phyloP scores from a whole-genome alignment of 2,888 invertebrate genomes.

The Neuroscelio doddi region DNA sequence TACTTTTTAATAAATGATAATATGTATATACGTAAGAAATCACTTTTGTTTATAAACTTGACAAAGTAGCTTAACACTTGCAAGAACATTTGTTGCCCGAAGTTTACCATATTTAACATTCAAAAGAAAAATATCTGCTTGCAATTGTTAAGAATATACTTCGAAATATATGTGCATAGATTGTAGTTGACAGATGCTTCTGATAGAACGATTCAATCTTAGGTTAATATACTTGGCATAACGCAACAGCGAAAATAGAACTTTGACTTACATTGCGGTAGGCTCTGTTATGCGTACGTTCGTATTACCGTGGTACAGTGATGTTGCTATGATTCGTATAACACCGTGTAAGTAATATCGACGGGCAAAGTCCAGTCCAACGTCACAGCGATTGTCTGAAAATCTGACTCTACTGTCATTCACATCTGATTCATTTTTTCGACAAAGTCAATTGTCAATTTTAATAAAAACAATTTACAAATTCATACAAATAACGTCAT shows the following conservation, averaged over 20 bases:
- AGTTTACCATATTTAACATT: no score
- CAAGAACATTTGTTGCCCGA: no score
- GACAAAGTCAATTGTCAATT: no score
- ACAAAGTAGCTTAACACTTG: no score
- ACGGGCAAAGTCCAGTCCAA: constrained; percentile 44
- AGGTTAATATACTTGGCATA: constrained; percentile 45
- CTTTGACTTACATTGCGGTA: constrained; percentile 50
- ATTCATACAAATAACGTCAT: no score
- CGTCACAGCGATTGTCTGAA: constrained; percentile 37
- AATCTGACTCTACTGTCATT: constrained; percentile 15
- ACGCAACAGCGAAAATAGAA: constrained; percentile 46
- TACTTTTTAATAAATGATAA: no score
- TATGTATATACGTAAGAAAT: no score
- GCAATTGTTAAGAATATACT: no score
- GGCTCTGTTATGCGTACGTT: constrained; percentile 40
- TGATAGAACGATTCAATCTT: constrained; percentile 27
- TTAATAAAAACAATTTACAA: not conserved
- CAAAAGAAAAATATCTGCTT: no score
- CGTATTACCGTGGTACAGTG: constrained; percentile 43
- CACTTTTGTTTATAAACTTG: no score
- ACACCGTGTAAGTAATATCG: constrained; percentile 40
- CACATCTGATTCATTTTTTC: not conserved
- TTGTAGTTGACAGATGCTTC: constrained; percentile 14
- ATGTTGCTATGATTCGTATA: constrained; percentile 45
- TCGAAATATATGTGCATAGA: not conserved